Percentiles rank a stretch among this genome's conserved stretches.
Conservation (phyloP, 2,888 invertebrate species). For the Idaea aversata region DNA sequence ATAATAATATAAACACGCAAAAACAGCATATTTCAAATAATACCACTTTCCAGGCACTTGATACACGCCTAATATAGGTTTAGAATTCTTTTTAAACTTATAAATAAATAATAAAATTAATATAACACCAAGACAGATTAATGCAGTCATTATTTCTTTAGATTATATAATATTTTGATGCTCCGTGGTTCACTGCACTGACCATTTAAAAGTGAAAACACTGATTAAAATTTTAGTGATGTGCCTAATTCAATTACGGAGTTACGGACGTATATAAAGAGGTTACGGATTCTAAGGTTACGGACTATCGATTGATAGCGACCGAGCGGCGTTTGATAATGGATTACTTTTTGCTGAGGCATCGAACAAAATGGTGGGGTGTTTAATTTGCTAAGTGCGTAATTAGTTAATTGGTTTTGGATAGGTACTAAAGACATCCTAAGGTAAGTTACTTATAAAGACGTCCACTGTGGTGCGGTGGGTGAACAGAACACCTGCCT, state of each 20-base stretch:
- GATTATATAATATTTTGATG: neutral
- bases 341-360: neutral
- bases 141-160: constrained; percentile 28
- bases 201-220: neutral
- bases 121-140: constrained; percentile 28
- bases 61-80: constrained; percentile 82
- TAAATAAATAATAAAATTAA: constrained; percentile 46
- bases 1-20: constrained; percentile 74
- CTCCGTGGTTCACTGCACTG: constrained; percentile 19
- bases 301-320: neutral
- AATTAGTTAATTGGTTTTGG: neutral
- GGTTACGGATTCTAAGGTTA: neutral
- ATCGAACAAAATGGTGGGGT: neutral
- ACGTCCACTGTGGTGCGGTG: no score
- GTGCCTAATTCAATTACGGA: constrained; percentile 2
- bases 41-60: constrained; percentile 83
- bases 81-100: constrained; percentile 53
- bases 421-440: no score
- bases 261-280: no score
- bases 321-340: neutral
- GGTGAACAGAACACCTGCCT: no score
- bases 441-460: no score
- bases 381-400: neutral
- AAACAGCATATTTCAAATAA: constrained; percentile 80
- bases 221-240: constrained; percentile 13